Evolutionary conservation across 2,113 vertebrate genomes (phyloP), one percentile per base, ranked within the genome.

Genomic region (Oncorhynchus kisutch): DNA sequence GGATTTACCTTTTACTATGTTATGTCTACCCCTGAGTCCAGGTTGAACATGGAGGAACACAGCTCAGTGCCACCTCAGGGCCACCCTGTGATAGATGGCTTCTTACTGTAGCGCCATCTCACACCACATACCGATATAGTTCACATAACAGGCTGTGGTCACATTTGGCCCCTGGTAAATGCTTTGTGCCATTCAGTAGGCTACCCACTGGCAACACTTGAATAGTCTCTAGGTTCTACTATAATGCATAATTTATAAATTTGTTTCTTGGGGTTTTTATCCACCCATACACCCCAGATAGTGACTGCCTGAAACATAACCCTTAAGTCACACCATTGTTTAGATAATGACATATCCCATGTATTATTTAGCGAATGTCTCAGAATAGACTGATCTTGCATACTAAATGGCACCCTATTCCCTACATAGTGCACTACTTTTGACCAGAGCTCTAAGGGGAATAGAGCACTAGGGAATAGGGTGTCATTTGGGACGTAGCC

Each of bases 311-410:
- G 77, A 27, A 84, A 83, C n/a, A 60, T 72, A 74, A 84, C 72
- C 68, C 68, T 66, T 7, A 14, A 79, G 79, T 88, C 76, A 78
- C 78, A 77, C 70, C 49, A 39, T 70, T 62, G 77, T 84, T 25
- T 1, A 3, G 78, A 78, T 86, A 84, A 45, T 86, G 83, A 85
- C 76, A 69, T 77, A 48, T 72, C 20, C 16, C 20, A 88, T 92
- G 62, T 86, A 93, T 91, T 90, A 92, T 93, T 91, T 64, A 92
- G 66, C 20, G 70, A 8, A 45, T 49, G 57, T 45, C 27, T 62
- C 18, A 22, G 59, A 62, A 62, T 62, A 62, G 59, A 24, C 51
- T 5, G 51, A 18, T 16, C 16, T 18, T 18, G 51, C 12, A 54
- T 18, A 16, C 51, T 18, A 18, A 54, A 54, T 54, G 49, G 49